phyloP scores from a whole-genome alignment of 1,140 invertebrate species.

The Drosophila hydei region DNA sequence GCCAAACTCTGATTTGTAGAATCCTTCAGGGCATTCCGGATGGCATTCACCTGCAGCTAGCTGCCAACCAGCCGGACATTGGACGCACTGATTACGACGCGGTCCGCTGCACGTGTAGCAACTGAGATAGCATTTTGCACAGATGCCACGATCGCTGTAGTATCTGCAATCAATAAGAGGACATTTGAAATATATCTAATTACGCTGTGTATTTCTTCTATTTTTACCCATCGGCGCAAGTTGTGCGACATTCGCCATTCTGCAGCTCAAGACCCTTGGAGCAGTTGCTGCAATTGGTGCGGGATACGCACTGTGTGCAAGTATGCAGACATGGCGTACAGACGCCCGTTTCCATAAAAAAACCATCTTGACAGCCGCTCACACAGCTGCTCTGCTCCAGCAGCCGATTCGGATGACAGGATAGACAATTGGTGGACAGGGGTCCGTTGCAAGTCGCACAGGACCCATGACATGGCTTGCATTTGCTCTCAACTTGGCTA shows the following conservation, averaged over 20 bases:
- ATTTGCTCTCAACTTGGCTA: conserved; percentile 86
- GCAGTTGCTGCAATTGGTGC: conserved; percentile 91
- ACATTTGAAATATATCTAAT: neutral
- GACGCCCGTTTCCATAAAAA: conserved; percentile 87
- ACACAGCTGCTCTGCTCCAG: conserved; percentile 89
- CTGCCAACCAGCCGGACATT: conserved; percentile 90
- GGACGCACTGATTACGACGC: conserved; percentile 91
- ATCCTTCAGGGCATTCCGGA: conserved; percentile 92
- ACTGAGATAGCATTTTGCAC: conserved; percentile 91
- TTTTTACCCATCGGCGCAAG: conserved; percentile 87
- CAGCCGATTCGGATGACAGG: conserved; percentile 89
- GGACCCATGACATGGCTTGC: conserved; percentile 89
- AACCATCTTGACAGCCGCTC: conserved; percentile 89
- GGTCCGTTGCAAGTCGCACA: conserved; percentile 93
- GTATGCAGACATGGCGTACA: conserved; percentile 91
- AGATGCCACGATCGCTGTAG: conserved; percentile 92
- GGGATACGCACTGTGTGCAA: conserved; percentile 90
- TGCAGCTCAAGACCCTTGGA: conserved; percentile 89
- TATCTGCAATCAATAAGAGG: conserved; percentile 85
- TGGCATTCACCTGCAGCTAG: conserved; percentile 92
- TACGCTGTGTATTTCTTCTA: neutral
- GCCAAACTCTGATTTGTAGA: conserved; percentile 90
- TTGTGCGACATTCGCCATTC: conserved; percentile 90
- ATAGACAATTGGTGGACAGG: conserved; percentile 90
- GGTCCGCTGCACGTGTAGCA: conserved; percentile 93